phyloP scores from a whole-genome alignment of 2,797 vertebrate species.

The Melopsittacus undulatus region DNA sequence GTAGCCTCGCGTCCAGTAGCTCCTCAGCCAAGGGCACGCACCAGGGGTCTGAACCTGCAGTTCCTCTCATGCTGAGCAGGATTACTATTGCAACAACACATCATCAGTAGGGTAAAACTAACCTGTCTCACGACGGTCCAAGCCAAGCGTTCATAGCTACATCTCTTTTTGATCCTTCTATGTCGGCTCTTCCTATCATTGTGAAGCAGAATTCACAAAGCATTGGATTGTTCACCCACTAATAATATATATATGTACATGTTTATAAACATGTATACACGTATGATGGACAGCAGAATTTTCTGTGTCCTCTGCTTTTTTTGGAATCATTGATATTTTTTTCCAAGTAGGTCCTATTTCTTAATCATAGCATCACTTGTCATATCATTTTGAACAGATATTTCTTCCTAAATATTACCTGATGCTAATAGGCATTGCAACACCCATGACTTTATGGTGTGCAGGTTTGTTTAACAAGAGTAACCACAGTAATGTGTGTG shows the following conservation, averaged over 20 bases:
- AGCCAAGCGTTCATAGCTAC: too few species aligned
- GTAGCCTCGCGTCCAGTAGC: too few species aligned
- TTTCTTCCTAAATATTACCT: not conserved
- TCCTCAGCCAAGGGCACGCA: too few species aligned
- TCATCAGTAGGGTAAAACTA: too few species aligned
- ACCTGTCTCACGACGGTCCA: too few species aligned
- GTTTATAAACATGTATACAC: accelerated
- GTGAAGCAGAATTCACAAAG: too few species aligned
- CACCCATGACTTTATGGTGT: not conserved
- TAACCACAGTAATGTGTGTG: not conserved
- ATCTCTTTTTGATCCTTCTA: too few species aligned
- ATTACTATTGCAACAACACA: too few species aligned
- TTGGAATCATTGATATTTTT: not conserved
- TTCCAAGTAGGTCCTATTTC: not conserved
- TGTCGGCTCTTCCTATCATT: too few species aligned
- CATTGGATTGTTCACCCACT: too few species aligned
- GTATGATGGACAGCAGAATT: not conserved
- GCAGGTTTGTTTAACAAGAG: not conserved
- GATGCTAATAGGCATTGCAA: not conserved
- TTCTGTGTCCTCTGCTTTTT: not conserved
- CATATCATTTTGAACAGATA: not conserved
- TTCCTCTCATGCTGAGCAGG: too few species aligned
- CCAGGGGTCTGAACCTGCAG: too few species aligned
- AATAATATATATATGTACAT: not conserved
- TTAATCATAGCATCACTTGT: not conserved